Evolutionary conservation across 2,797 vertebrate species (phyloP).

Genomic region (Momotus momota): DNA sequence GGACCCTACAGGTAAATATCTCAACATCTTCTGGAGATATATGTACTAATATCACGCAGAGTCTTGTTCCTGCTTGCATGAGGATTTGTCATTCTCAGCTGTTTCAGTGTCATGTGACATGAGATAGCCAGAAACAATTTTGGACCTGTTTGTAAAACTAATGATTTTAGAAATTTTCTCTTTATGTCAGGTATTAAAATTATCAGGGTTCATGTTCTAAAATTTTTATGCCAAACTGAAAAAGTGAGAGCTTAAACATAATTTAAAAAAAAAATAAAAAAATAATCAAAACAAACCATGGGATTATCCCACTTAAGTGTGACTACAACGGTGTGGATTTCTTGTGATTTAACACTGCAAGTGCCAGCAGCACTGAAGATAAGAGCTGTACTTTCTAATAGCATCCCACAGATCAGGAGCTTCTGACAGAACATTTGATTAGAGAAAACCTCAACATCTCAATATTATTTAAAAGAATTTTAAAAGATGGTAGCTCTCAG

Average conservation of each 20-base stretch:
- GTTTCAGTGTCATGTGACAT: not conserved
- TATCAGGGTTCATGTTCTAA: not conserved
- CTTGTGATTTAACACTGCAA: not conserved
- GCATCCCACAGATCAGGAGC: conserved; percentile 71
- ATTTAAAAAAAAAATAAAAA: not conserved
- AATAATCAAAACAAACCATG: not conserved
- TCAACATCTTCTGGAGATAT: not conserved
- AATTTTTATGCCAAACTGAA: not conserved
- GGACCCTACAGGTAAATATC: not conserved
- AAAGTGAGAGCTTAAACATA: not conserved
- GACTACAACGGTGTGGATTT: not conserved
- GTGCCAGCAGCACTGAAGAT: not conserved
- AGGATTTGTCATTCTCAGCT: conserved; percentile 13
- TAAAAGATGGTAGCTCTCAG: not conserved
- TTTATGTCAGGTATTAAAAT: not conserved
- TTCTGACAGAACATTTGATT: conserved; percentile 74
- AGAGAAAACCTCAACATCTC: conserved; percentile 60
- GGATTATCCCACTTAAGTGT: not conserved
- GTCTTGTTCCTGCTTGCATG: conserved; percentile 6
- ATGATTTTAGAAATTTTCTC: not conserved
- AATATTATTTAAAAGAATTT: conserved; percentile 15
- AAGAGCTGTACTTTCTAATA: conserved; percentile 4
- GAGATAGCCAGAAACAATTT: not conserved
- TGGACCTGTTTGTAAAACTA: not conserved
- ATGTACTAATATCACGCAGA: not conserved